Conservation (phyloP, 2,797 vertebrate genomes). For the Helicolenus hilgendorfi region DNA sequence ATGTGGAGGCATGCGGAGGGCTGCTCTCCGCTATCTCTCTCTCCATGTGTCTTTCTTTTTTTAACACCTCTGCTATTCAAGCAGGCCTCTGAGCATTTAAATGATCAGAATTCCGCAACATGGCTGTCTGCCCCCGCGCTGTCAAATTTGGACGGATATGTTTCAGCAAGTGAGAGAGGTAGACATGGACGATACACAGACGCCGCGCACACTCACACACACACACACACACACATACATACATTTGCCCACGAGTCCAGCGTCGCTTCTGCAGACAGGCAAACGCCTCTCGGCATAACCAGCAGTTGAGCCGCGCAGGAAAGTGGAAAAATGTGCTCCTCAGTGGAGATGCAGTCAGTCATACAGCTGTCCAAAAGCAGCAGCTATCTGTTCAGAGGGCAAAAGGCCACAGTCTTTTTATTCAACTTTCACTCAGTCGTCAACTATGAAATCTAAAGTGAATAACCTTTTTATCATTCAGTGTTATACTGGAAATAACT, state of each 20-base stretch:
- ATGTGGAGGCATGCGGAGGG: conserved; percentile 80
- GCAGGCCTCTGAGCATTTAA: conserved; percentile 88
- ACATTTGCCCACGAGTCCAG: conserved; percentile 75
- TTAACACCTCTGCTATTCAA: conserved; percentile 83
- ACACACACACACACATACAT: conserved; percentile 41
- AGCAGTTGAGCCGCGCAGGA: conserved; percentile 78
- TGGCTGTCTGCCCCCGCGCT: conserved; percentile 86
- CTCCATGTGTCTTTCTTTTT: conserved; percentile 71
- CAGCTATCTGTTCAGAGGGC: conserved; percentile 83
- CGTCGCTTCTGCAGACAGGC: conserved; percentile 83
- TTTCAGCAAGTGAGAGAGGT: conserved; percentile 88
- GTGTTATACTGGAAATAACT: conserved; percentile 33
- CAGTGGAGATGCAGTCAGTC: conserved; percentile 88
- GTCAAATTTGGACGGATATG: conserved; percentile 89
- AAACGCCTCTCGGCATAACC: conserved; percentile 79
- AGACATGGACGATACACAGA: conserved; percentile 78
- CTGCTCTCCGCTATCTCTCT: conserved; percentile 77
- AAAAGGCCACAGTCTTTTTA: conserved; percentile 83
- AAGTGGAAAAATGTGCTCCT: conserved; percentile 87
- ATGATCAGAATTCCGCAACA: conserved; percentile 89
- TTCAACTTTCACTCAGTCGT: conserved; percentile 79
- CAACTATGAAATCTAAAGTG: conserved; percentile 63
- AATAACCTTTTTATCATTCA: conserved; percentile 51
- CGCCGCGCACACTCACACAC: conserved; percentile 53
- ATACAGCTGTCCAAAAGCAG: conserved; percentile 86